Evolutionary conservation across 2,888 invertebrate species (phyloP).

Genomic region (Lepidochitona cinerea): DNA sequence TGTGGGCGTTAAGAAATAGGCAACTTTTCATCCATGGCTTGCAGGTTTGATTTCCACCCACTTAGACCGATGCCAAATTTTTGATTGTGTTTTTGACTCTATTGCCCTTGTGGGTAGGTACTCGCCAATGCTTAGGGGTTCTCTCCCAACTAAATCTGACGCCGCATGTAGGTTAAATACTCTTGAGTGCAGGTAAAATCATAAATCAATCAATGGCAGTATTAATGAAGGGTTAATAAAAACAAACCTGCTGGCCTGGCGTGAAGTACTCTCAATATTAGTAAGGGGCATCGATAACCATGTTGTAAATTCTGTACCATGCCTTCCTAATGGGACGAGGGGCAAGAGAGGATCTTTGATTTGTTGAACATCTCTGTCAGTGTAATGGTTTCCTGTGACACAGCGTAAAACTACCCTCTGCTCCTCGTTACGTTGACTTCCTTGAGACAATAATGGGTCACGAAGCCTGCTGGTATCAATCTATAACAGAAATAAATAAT

Average conservation of each 20-base stretch:
- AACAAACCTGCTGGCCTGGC: slow-evolving; percentile 62
- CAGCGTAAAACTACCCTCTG: slow-evolving; percentile 61
- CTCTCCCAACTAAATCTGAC: background rate
- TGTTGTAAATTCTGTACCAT: slow-evolving; percentile 59
- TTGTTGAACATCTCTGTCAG: slow-evolving; percentile 58
- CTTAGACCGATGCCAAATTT: background rate
- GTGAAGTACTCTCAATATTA: slow-evolving; percentile 65
- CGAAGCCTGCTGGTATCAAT: slow-evolving; percentile 50
- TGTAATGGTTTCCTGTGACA: slow-evolving; percentile 58
- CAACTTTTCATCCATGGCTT: too few relatives aligned
- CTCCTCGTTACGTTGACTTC: slow-evolving; percentile 54
- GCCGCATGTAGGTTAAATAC: too few relatives aligned
- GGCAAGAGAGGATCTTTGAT: slow-evolving; percentile 64
- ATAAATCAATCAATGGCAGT: too few relatives aligned
- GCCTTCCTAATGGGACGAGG: slow-evolving; percentile 64
- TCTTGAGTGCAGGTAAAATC: too few relatives aligned
- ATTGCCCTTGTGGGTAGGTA: too few relatives aligned
- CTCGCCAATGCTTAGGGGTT: too few relatives aligned
- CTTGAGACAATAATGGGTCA: slow-evolving; percentile 62
- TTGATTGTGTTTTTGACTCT: too few relatives aligned
- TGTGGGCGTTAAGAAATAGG: too few relatives aligned
- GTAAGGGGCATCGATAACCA: slow-evolving; percentile 67
- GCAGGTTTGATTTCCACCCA: background rate
- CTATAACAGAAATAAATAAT: slow-evolving; percentile 31
- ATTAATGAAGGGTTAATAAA: too few relatives aligned